Base-by-base conservation (phyloP, 2,797 vertebrate species). In the Myotis vivesi region DNA sequence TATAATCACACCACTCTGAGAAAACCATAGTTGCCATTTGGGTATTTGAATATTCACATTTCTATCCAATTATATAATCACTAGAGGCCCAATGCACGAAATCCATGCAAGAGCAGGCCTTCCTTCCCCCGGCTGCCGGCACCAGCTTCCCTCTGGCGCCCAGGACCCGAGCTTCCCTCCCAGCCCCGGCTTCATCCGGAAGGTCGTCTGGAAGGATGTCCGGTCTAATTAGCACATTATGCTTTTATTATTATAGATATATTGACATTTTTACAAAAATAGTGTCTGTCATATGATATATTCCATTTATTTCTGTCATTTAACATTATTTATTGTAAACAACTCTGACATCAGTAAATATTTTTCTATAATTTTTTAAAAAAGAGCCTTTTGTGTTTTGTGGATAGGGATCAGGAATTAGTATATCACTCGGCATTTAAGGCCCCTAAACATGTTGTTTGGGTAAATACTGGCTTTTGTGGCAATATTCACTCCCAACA, bases 21-120 rank as follows among this genome's bases (percentile, higher is more conserved):
- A 96, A 82, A 96, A 87, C 89, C 89, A 68, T 41, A 92, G 92
- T 44, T 97, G 96, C 96, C 96, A 96, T 97, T 96, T 95, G 90
- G 17, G 77, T 84, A 79, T 93, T 96, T 94, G 93, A 93, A 96
- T 20, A 2, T 75, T 95, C 92, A 53, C 80, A 95, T 97, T 94
- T 89, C 80, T 76, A 80, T 94, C 89, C 76, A 84, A 73, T 71
- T 94, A 62, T 94, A 94, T 95, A 95, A 91, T 89, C 80, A 87
- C 28, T 62, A 62, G 28, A 62, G 57, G 59, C 59, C 59, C 2
- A 6, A 62, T 30, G 59, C 59, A 30, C 2, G 59, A 62, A 30
- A 62, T 62, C 30, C 28, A 5, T 62, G 59, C 59, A 62, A 62
- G 59, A 62, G 59, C 30, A 62, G 25, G 59, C 25, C 2, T 62